Conservation (phyloP, 2,113 vertebrate species). For the Chaenogobius annularis region DNA sequence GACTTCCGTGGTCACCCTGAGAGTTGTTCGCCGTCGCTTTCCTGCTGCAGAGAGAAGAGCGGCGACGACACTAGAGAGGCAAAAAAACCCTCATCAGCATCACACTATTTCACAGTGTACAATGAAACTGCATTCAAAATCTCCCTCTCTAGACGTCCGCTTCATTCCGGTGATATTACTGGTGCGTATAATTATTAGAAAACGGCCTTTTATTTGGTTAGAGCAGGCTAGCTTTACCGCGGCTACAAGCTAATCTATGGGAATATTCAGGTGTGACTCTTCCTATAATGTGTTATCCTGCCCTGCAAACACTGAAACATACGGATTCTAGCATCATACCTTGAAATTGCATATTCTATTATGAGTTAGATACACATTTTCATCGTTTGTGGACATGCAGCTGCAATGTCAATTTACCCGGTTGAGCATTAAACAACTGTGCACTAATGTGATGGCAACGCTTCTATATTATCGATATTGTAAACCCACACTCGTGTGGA, state of each 20-base stretch:
- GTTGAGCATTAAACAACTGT: slow-evolving; percentile 11
- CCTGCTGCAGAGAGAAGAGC: slow-evolving; percentile 72
- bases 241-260: slow-evolving; percentile 39
- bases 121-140: slow-evolving; percentile 77
- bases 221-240: slow-evolving; percentile 37
- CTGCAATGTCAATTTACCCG: slow-evolving; percentile 30
- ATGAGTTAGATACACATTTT: neutral
- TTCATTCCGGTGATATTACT: slow-evolving; percentile 71
- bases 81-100: slow-evolving; percentile 57
- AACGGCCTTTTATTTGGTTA: slow-evolving; percentile 6
- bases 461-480: neutral
- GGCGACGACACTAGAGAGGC: slow-evolving; percentile 70
- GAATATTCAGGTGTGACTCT: slow-evolving; percentile 35
- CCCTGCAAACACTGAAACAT: too few relatives aligned
- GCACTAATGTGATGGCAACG: neutral
- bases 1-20: slow-evolving; percentile 72
- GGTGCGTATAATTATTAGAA: slow-evolving; percentile 59
- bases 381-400: slow-evolving; percentile 22
- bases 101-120: slow-evolving; percentile 69
- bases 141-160: slow-evolving; percentile 64
- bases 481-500: neutral
- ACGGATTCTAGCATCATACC: neutral
- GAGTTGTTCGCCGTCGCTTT: slow-evolving; percentile 70
- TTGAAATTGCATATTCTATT: neutral
- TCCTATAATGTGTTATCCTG: slow-evolving; percentile 26